phyloP scores from a whole-genome alignment of 2,797 vertebrate species.

The Myioborus miniatus region DNA sequence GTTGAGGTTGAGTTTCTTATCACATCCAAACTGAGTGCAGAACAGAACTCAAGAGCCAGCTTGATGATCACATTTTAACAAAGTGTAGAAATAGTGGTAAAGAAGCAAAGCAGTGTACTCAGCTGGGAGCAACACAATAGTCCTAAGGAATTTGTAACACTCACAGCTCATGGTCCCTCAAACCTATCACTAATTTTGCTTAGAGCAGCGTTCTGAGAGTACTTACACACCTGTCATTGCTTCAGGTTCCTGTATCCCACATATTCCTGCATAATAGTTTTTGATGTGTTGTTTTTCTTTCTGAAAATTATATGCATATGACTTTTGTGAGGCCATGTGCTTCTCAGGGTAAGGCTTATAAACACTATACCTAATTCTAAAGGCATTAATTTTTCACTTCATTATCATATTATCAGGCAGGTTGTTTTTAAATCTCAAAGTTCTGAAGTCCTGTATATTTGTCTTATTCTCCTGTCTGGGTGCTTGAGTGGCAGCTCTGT shows the following conservation, averaged over 20 bases:
- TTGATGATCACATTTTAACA: constrained; percentile 49
- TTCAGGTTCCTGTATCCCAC: background rate
- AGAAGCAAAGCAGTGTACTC: background rate
- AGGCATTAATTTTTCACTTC: background rate
- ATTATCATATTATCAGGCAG: background rate
- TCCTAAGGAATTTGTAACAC: background rate
- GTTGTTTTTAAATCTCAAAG: background rate
- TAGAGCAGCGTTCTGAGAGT: background rate
- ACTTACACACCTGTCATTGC: background rate
- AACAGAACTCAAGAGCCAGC: constrained; percentile 61
- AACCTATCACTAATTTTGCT: background rate
- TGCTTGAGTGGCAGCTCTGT: background rate
- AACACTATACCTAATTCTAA: background rate
- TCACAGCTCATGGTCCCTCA: background rate
- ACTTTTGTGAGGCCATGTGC: background rate
- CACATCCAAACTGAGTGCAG: background rate
- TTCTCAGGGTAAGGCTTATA: background rate
- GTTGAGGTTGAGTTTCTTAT: constrained; percentile 26
- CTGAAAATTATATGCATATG: background rate
- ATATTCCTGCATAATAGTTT: background rate
- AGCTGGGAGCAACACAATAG: background rate
- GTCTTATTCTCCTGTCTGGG: background rate
- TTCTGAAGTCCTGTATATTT: background rate
- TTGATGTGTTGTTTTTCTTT: background rate
- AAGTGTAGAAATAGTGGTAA: background rate